These are phyloP conservation scores for Clusia tigrina DNA, from an alignment of 2,888 invertebrate genomes.

Conservation along the genomic window DNA sequence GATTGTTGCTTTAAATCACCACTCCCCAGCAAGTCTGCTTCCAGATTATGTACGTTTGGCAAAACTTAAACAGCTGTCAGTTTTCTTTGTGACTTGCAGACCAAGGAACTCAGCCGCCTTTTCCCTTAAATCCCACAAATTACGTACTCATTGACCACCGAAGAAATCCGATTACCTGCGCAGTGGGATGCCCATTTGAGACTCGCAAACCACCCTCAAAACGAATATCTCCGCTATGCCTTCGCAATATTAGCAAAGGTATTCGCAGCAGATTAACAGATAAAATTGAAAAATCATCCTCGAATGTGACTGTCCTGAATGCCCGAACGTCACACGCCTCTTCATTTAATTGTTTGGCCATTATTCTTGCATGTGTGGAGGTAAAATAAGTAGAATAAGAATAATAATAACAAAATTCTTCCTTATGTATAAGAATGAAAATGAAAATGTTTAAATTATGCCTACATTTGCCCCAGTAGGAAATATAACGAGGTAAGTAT, in stretches of 20 bases:
- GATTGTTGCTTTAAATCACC: too few species aligned
- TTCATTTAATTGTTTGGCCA: slow-evolving; percentile 39
- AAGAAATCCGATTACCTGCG: slow-evolving; percentile 54
- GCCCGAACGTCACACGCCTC: slow-evolving; percentile 58
- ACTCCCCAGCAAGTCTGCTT: too few species aligned
- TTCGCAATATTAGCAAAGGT: background rate
- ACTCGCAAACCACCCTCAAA: slow-evolving; percentile 40
- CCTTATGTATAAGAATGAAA: too few species aligned
- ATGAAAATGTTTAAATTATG: too few species aligned
- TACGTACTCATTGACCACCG: slow-evolving; percentile 48
- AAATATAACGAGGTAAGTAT: too few species aligned
- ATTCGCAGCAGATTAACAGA: background rate
- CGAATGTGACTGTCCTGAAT: slow-evolving; percentile 43
- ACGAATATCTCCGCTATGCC: slow-evolving; percentile 17
- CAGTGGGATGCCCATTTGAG: slow-evolving; percentile 36
- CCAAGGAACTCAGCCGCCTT: slow-evolving; percentile 16
- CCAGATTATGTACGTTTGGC: background rate
- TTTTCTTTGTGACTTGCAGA: background rate
- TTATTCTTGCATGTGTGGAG: too few species aligned
- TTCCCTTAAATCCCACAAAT: slow-evolving; percentile 52
- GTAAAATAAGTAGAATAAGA: too few species aligned
- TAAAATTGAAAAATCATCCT: slow-evolving; percentile 30
- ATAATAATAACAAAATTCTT: too few species aligned
- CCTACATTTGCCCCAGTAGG: too few species aligned
- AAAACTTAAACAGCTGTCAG: background rate